Conservation (phyloP, 2,888 invertebrate genomes). For the Thera obeliscata region DNA sequence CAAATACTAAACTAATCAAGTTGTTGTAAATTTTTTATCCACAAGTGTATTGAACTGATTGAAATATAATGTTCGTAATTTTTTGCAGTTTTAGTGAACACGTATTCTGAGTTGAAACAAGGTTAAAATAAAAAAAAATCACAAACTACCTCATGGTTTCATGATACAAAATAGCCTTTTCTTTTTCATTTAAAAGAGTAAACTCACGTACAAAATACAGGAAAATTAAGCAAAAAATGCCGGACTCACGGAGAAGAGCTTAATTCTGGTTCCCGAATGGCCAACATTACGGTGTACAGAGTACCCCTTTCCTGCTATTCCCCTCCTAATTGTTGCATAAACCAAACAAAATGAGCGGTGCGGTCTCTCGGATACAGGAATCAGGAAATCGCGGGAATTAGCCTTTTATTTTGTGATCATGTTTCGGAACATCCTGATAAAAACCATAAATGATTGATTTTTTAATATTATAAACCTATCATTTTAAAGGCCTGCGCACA, state of each 20-base stretch:
- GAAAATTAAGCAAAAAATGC: constrained; percentile 53
- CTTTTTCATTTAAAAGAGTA: constrained; percentile 25
- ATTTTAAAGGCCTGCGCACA: no score
- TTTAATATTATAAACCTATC: no score
- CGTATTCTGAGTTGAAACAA: neutral
- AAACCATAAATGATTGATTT: constrained; percentile 11
- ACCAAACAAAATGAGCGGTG: constrained; percentile 68
- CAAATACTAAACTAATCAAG: no score
- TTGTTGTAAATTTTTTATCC: no score
- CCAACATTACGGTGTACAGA: constrained; percentile 59
- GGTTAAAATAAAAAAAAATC: neutral
- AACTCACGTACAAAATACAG: constrained; percentile 33
- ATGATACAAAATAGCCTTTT: constrained; percentile 24
- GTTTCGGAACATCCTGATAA: constrained; percentile 19
- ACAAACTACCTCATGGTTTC: constrained; percentile 13
- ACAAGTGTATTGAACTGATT: no score
- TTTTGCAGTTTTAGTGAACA: neutral
- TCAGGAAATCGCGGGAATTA: constrained; percentile 33
- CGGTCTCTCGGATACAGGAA: constrained; percentile 49
- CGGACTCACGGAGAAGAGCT: constrained; percentile 50
- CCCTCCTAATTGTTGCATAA: constrained; percentile 74
- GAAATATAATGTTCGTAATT: neutral
- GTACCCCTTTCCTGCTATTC: constrained; percentile 64
- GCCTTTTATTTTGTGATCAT: constrained; percentile 27
- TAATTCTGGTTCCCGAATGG: constrained; percentile 66